These are phyloP conservation scores for Sceloporus tristichus DNA, from an alignment of 2,113 vertebrate species.

Conservation along the genomic window DNA sequence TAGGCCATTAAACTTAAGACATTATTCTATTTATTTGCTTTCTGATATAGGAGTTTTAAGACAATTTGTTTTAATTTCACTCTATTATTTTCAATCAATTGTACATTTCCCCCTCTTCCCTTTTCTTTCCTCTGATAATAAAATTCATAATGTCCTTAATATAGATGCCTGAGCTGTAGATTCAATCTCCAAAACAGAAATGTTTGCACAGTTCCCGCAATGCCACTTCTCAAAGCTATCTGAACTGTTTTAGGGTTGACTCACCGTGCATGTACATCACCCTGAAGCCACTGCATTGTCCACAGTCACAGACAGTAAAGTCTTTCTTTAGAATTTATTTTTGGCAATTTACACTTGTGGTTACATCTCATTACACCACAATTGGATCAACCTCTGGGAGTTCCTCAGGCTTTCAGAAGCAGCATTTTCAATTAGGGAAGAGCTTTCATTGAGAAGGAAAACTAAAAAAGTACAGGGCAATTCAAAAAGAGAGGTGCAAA, in stretches of 20 bases:
- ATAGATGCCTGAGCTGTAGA: neutral
- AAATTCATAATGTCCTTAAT: neutral
- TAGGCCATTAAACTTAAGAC: too few species aligned
- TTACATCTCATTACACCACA: too few species aligned
- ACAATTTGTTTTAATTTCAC: neutral
- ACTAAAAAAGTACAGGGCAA: too few species aligned
- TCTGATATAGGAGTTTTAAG: neutral
- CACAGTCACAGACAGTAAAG: too few species aligned
- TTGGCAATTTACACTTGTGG: too few species aligned
- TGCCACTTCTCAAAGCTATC: neutral
- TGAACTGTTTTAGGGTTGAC: neutral
- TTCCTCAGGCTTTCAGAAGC: neutral
- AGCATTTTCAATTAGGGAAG: neutral
- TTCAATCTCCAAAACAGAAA: neutral
- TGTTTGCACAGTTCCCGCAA: too few species aligned
- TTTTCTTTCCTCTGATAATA: neutral
- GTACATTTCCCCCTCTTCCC: neutral
- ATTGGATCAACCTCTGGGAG: too few species aligned
- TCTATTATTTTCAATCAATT: neutral
- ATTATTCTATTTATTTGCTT: neutral
- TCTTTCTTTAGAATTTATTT: too few species aligned
- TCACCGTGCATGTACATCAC: too few species aligned
- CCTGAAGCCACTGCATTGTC: too few species aligned
- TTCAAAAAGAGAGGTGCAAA: too few species aligned
- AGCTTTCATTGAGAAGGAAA: neutral